phyloP scores from a whole-genome alignment of 1,140 invertebrate species.

The Cydia amplana region DNA sequence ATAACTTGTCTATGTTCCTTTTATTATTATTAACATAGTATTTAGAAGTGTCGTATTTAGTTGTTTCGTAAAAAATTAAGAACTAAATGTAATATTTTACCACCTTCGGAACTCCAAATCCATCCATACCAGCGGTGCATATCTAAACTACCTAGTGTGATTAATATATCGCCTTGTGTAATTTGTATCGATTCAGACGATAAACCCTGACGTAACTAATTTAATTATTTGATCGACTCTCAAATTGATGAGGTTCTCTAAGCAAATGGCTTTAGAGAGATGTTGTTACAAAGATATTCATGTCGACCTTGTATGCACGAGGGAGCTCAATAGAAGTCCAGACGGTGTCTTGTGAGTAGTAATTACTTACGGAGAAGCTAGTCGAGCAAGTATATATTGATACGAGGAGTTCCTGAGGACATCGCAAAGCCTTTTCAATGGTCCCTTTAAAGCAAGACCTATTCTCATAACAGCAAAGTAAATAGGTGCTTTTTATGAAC shows the following conservation, averaged over 20 bases:
- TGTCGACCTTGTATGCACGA: constrained; percentile 12
- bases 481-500: neutral
- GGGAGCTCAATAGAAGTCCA: constrained; percentile 21
- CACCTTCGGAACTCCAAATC: constrained; percentile 56
- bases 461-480: neutral
- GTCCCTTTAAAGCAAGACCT: neutral
- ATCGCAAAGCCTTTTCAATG: neutral
- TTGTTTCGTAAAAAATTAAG: constrained; percentile 39
- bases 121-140: constrained; percentile 79
- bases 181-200: neutral
- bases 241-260: constrained; percentile 9
- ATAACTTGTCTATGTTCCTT: neutral
- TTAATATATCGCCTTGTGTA: neutral
- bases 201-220: neutral
- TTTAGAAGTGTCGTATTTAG: constrained; percentile 33
- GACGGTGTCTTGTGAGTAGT: constrained; percentile 25
- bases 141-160: constrained; percentile 64
- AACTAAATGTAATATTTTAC: constrained; percentile 55
- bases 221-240: constrained; percentile 9
- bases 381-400: constrained; percentile 18
- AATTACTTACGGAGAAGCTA: constrained; percentile 25
- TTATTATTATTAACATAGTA: neutral
- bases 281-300: constrained; percentile 12
- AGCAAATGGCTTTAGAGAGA: constrained; percentile 7
- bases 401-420: neutral